Base-by-base conservation (phyloP, 1,140 invertebrate genomes). In the Pseudoatta argentina region DNA sequence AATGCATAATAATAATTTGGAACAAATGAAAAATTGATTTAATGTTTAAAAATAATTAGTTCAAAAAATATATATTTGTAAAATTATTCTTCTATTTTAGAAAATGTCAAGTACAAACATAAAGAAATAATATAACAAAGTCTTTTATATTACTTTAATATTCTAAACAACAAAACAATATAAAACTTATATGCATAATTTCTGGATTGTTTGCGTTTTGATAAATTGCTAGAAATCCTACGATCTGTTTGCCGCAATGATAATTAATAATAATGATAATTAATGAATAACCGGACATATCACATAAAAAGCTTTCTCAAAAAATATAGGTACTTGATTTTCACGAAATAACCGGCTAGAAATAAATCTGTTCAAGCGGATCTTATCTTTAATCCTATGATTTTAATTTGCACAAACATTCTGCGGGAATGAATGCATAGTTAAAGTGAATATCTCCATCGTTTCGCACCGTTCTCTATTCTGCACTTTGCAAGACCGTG, bases 311-410 rank as follows among this genome's bases (percentile, higher is more conserved):
- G n/a, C 3, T 27, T 5, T 66, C 18, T 34, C 18, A 24, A 30
- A 48, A 44, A 59, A 18, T 24, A 3, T 16, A 14, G 2, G 2
- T 44, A 81, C 12, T 39, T 16, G n/a, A 48, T 34, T 72, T 30
- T 18, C 39, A 73, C 53, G 14, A 73, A 81, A 44, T 71, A 61
- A 82, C 3, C 34, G n/a, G 12, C 34, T 16, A 61, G 55, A 82
- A 1, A 73, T 72, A 21, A 73, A 59, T 73, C 21, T 14, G 7
- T 55, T 48, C 21, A 57, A 44, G 18, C 34, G 21, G 0, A 48
- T 55, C 16, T 34, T 27, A 8, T 10, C 16, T n/a, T 81, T 53
- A 8, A 64, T 51, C 12, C 39, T 18, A 44, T 12, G 5, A 16
- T 69, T 48, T 82, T 59, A 59, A 82, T 51, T 48, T 24, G 39